A percentile compares a stretch with the other conserved stretches of the same genome.
Conservation (phyloP, 2,797 vertebrate species). For the Jordanella pulchra region DNA sequence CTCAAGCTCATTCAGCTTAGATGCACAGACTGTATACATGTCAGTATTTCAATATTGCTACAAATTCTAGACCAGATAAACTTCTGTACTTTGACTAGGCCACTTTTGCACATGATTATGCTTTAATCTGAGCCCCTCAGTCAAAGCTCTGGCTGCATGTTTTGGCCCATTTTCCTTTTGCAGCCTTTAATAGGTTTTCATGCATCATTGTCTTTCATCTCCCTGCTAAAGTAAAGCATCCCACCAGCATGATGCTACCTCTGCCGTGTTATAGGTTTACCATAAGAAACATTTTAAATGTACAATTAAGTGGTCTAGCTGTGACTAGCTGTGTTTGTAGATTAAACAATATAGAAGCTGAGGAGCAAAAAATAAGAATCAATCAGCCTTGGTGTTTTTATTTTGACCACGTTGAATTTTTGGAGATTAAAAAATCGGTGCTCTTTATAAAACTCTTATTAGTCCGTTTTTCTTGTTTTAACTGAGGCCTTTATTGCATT, state of each 20-base stretch:
- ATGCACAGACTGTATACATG: too few species aligned
- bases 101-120: neutral
- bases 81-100: neutral
- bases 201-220: neutral
- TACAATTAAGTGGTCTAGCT: conserved; percentile 68
- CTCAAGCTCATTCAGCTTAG: too few species aligned
- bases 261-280: neutral
- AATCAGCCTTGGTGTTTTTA: conserved; percentile 38
- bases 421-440: conserved; percentile 41
- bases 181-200: neutral
- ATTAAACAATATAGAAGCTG: conserved; percentile 38
- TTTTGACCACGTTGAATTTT: conserved; percentile 45
- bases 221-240: neutral
- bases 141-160: neutral
- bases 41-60: neutral
- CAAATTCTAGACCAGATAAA: neutral
- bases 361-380: conserved; percentile 41
- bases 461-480: conserved; percentile 48
- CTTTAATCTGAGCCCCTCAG: neutral
- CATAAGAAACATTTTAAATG: conserved; percentile 2
- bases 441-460: conserved; percentile 50
- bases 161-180: neutral
- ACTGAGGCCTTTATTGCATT: conserved; percentile 49
- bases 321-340: conserved; percentile 20
- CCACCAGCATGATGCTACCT: neutral